These are phyloP conservation scores for Rhabdomys pumilio DNA, from an alignment of 2,797 vertebrate species.

Conservation along the genomic window DNA sequence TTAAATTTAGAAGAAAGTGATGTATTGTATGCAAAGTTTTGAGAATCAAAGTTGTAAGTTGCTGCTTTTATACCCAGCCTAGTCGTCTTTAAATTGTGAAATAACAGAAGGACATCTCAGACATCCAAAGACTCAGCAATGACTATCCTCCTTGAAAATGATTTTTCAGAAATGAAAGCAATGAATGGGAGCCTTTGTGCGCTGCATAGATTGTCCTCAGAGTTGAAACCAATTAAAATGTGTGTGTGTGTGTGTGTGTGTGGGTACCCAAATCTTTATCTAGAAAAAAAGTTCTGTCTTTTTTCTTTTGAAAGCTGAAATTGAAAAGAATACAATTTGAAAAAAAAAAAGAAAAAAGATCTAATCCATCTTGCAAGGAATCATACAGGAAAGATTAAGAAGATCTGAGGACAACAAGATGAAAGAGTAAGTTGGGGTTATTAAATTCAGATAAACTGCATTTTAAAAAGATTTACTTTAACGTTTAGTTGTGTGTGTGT, in stretches of 20 bases:
- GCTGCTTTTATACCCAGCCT: conserved; percentile 79
- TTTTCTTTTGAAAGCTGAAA: conserved; percentile 24
- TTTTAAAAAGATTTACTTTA: conserved; percentile 9
- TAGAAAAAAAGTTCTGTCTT: background rate
- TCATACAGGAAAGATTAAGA: conserved; percentile 16
- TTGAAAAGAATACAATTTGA: background rate
- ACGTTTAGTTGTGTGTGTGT: background rate
- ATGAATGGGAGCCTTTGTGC: background rate
- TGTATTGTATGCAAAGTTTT: conserved; percentile 57
- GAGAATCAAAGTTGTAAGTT: conserved; percentile 61
- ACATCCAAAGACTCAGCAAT: conserved; percentile 41
- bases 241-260: background rate
- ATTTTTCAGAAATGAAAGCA: conserved; percentile 27
- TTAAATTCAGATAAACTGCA: conserved; percentile 44
- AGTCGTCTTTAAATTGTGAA: conserved; percentile 56
- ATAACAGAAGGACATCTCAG: conserved; percentile 56
- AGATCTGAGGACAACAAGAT: conserved; percentile 1
- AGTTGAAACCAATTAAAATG: background rate
- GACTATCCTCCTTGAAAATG: background rate
- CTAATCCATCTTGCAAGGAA: background rate
- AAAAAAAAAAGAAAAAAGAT: background rate
- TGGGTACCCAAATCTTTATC: background rate
- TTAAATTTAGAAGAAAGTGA: conserved; percentile 74
- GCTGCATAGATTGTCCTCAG: background rate
- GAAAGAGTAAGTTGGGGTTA: conserved; percentile 21